These are phyloP conservation scores for Channa argus DNA, from an alignment of 2,113 vertebrate genomes.

Conservation along the genomic window DNA sequence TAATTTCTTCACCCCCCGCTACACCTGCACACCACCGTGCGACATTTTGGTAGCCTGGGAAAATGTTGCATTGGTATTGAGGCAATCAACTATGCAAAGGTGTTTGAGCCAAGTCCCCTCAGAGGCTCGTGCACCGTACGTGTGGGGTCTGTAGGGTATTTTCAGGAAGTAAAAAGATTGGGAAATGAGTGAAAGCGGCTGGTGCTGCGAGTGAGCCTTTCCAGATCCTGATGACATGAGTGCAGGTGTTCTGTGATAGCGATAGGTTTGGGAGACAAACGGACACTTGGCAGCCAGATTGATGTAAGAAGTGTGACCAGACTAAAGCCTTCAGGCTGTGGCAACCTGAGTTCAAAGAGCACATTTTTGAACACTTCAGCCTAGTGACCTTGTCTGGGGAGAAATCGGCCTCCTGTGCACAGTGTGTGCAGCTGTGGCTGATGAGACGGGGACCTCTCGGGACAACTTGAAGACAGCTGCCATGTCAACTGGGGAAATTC, in stretches of 20 bases:
- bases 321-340: slow-evolving; percentile 22
- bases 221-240: slow-evolving; percentile 46
- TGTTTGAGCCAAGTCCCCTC: too few relatives aligned
- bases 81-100: too few relatives aligned
- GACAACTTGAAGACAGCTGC: slow-evolving; percentile 12
- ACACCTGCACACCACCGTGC: slow-evolving; percentile 30
- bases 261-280: too few relatives aligned
- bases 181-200: slow-evolving; percentile 15
- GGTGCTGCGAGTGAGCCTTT: slow-evolving; percentile 36
- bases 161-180: slow-evolving; percentile 18
- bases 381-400: slow-evolving; percentile 60
- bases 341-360: slow-evolving; percentile 58
- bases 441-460: slow-evolving; percentile 1
- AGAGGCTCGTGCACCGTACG: not conserved
- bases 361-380: slow-evolving; percentile 49
- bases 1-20: slow-evolving; percentile 5
- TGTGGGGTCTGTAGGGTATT: slow-evolving; percentile 15
- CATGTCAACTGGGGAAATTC: too few relatives aligned
- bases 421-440: slow-evolving; percentile 58
- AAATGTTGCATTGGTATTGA: too few relatives aligned
- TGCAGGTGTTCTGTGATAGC: slow-evolving; percentile 33
- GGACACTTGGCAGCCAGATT: too few relatives aligned
- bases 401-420: slow-evolving; percentile 49
- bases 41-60: not conserved
- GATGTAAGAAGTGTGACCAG: not conserved